Percentiles rank a stretch among this genome's conserved stretches.
Conservation (phyloP, 2,888 invertebrate genomes). For the Xanthia togata region DNA sequence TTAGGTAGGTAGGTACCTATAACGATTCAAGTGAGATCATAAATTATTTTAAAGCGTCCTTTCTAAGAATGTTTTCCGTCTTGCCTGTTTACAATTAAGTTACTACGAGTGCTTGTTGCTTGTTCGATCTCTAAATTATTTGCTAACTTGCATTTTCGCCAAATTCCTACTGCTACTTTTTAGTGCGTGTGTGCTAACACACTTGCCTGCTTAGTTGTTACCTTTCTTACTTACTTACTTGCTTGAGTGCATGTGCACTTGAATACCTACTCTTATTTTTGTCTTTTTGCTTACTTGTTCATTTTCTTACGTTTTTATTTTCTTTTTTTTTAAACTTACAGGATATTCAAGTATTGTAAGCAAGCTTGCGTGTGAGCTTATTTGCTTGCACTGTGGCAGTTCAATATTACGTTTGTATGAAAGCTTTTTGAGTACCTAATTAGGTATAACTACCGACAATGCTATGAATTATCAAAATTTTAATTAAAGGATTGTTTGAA, state of each 20-base stretch:
- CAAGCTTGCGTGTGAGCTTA: background rate
- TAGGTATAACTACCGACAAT: too few relatives aligned
- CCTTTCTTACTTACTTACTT: slow-evolving; percentile 2
- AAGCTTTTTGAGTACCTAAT: background rate
- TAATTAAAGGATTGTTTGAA: background rate
- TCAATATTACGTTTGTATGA: background rate
- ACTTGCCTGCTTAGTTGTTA: background rate
- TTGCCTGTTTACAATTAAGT: background rate
- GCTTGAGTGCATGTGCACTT: slow-evolving; percentile 8
- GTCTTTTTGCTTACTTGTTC: background rate
- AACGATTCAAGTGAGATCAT: slow-evolving; percentile 3
- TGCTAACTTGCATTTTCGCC: slow-evolving; percentile 22
- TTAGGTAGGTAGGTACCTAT: too few relatives aligned
- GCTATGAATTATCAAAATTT: too few relatives aligned
- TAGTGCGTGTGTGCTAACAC: background rate
- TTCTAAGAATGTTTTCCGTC: slow-evolving; percentile 2
- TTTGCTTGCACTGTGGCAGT: background rate
- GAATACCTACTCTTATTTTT: background rate
- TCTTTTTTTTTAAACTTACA: slow-evolving; percentile 11
- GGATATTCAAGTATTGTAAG: slow-evolving; percentile 5
- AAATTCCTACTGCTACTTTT: background rate
- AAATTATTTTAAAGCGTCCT: background rate
- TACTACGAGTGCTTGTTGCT: slow-evolving; percentile 12
- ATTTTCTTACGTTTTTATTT: slow-evolving; percentile 17
- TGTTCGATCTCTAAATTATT: slow-evolving; percentile 13